phyloP scores from a whole-genome alignment of 2,113 vertebrate genomes.

The Pomatorhinus ruficollis region DNA sequence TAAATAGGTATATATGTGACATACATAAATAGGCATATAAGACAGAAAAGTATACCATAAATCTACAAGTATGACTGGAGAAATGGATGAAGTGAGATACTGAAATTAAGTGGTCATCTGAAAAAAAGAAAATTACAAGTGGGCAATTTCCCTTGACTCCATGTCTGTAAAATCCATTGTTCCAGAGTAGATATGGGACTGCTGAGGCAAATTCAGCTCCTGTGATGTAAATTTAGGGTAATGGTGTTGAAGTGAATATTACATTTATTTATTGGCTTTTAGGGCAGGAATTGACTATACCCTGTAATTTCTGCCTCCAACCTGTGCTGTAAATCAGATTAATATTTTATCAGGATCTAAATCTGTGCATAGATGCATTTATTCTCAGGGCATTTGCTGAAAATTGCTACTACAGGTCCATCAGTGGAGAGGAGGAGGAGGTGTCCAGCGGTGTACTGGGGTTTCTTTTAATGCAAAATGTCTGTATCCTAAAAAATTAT shows the following conservation, averaged over 20 bases:
- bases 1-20: neutral
- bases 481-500: neutral
- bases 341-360: neutral
- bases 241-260: neutral
- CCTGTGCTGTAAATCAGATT: neutral
- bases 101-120: neutral
- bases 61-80: neutral
- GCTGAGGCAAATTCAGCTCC: neutral
- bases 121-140: neutral
- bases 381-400: neutral
- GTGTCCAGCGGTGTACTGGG: neutral
- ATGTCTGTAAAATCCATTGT: neutral
- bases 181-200: neutral
- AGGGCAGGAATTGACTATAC: neutral
- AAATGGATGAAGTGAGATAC: neutral
- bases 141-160: neutral
- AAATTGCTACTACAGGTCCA: neutral
- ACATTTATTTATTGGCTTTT: neutral
- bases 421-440: neutral
- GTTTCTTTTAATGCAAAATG: neutral
- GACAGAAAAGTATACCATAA: neutral
- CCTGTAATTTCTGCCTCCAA: neutral
- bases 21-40: neutral
- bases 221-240: neutral
- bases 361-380: neutral